Conservation (phyloP, 53 echinoderm and acorn worm genomes). For the Paracentrotus lividus region DNA sequence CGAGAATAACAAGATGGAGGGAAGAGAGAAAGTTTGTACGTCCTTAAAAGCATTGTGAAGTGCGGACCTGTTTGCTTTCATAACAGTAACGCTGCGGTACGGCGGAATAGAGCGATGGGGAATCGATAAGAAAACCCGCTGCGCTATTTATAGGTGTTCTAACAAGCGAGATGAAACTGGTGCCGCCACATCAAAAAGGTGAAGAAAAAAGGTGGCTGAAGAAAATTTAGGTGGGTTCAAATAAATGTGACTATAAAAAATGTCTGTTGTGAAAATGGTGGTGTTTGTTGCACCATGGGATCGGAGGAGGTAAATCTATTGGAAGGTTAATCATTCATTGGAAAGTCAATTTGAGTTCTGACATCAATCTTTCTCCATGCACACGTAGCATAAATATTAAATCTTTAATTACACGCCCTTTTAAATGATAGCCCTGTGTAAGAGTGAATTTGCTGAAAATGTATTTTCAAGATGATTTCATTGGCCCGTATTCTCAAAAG, state of each 20-base stretch:
- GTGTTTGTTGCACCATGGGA: not conserved
- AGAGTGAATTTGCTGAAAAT: too few relatives aligned
- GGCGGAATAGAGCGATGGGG: not conserved
- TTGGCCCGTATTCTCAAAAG: too few relatives aligned
- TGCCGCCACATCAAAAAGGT: constrained; percentile 9
- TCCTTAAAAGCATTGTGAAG: not conserved
- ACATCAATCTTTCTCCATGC: too few relatives aligned
- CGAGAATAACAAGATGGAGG: not conserved
- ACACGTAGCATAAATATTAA: too few relatives aligned
- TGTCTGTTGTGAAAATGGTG: not conserved
- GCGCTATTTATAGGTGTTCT: constrained; percentile 5
- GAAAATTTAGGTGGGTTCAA: constrained; percentile 30
- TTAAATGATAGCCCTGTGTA: too few relatives aligned
- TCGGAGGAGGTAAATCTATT: not conserved
- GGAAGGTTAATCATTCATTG: too few relatives aligned
- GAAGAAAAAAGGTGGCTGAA: not conserved
- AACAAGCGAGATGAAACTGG: not conserved
- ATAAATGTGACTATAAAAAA: not conserved
- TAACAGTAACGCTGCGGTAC: not conserved
- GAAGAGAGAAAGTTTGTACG: not conserved
- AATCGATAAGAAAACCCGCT: constrained; percentile 20
- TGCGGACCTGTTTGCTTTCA: constrained; percentile 30
- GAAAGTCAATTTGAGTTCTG: too few relatives aligned
- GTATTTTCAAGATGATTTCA: too few relatives aligned
- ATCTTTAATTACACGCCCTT: too few relatives aligned